phyloP scores from a whole-genome alignment of 2,113 vertebrate species.

The Cisticola juncidis region DNA sequence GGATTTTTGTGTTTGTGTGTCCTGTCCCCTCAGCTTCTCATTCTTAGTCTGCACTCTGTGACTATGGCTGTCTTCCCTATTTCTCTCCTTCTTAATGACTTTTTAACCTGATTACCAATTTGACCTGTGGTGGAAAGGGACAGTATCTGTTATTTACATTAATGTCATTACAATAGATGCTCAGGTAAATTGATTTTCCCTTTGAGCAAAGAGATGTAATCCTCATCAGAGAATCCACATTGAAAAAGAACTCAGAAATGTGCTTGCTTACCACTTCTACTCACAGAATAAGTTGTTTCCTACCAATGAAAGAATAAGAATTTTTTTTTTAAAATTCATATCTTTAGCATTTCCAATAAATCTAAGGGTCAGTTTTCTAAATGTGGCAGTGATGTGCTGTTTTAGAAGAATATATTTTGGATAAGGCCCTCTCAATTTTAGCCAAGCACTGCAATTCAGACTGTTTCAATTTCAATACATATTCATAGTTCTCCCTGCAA shows the following conservation, averaged over 20 bases:
- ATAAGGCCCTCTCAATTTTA: background rate
- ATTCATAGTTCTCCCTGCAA: background rate
- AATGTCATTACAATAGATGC: background rate
- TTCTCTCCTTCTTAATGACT: background rate
- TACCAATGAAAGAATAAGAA: background rate
- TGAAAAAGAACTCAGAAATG: background rate
- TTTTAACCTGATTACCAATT: background rate
- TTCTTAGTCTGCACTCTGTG: background rate
- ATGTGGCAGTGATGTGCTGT: fast-evolving
- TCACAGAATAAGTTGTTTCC: background rate
- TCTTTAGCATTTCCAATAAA: background rate
- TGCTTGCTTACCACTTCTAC: background rate
- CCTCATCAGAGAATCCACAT: background rate
- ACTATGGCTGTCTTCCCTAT: background rate
- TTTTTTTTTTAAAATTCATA: too few species aligned
- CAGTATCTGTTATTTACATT: background rate
- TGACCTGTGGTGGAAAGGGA: background rate
- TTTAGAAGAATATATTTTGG: background rate
- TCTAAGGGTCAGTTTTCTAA: background rate
- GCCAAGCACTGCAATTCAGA: background rate
- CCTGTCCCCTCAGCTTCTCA: fast-evolving
- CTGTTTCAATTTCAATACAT: background rate
- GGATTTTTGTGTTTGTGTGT: background rate
- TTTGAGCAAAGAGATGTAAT: background rate
- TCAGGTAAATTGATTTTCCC: background rate